Percentiles rank a stretch among this genome's conserved stretches.
These are phyloP conservation scores for Holotrichia oblita DNA, from an alignment of 1,140 invertebrate genomes.

Conservation along the genomic window DNA sequence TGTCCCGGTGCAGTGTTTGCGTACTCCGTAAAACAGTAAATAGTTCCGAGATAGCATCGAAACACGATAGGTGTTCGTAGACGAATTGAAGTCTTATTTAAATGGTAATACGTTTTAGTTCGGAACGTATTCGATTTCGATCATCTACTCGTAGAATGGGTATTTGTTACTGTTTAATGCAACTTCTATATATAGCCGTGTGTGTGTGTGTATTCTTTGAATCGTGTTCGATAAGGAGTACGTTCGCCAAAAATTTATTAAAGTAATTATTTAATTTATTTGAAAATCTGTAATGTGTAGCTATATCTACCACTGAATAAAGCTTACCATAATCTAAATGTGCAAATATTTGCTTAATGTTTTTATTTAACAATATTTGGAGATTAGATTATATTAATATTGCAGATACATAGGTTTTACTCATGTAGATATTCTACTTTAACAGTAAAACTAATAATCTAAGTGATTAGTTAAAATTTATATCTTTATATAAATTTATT, in stretches of 20 bases:
- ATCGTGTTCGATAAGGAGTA: not conserved
- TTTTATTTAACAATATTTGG: not conserved
- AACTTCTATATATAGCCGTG: no score
- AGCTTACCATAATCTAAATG: slow-evolving; percentile 19
- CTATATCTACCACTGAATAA: not conserved
- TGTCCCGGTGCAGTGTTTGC: slow-evolving; percentile 14
- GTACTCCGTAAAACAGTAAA: slow-evolving; percentile 22
- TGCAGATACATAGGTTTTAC: not conserved
- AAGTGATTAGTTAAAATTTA: not conserved
- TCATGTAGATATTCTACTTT: not conserved
- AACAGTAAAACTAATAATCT: not conserved
- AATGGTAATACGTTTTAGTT: not conserved
- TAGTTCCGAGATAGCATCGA: slow-evolving; percentile 12
- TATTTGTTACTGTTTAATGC: no score
- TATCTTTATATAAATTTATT: not conserved
- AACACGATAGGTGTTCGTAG: slow-evolving; percentile 28
- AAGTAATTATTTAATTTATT: slow-evolving; percentile 23
- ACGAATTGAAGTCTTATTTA: slow-evolving; percentile 1
- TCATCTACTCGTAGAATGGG: no score
- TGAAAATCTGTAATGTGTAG: not conserved
- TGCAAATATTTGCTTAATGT: slow-evolving; percentile 29
- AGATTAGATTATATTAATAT: slow-evolving; percentile 35
- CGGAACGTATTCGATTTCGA: not conserved
- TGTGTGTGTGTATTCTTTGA: no score
- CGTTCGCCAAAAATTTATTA: not conserved